A percentile compares a stretch with the other conserved stretches of the same genome.
Conservation (phyloP, 2,113 vertebrate genomes). For the Rhabdomys dilectus region DNA sequence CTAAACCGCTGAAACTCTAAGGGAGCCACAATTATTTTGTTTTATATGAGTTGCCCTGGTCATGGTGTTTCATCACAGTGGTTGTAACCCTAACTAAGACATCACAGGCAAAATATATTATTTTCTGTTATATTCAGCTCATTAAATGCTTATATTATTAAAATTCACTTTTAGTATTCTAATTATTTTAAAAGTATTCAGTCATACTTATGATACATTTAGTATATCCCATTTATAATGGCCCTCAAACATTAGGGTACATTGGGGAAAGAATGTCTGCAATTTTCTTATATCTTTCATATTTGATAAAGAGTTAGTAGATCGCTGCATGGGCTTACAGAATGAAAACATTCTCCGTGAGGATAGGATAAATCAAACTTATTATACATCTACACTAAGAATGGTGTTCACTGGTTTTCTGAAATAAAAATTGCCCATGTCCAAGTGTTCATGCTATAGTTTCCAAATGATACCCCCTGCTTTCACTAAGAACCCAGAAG, state of each 20-base stretch:
- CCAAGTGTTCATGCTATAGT: background rate
- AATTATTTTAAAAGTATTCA: background rate
- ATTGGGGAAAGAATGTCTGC: background rate
- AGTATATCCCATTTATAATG: background rate
- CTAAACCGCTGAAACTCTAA: background rate
- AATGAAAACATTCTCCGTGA: rapidly evolving
- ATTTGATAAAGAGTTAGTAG: background rate
- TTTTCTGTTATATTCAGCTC: background rate
- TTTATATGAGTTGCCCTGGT: background rate
- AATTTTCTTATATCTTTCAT: background rate
- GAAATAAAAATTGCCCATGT: background rate
- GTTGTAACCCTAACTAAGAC: background rate
- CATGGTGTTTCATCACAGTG: background rate
- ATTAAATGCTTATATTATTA: constrained; percentile 27
- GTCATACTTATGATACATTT: background rate
- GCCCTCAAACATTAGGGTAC: background rate
- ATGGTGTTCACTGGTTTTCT: background rate
- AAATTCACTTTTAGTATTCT: constrained; percentile 24
- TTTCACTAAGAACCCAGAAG: background rate
- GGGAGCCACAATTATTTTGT: background rate
- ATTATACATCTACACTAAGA: background rate
- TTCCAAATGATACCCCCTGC: background rate
- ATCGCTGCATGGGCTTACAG: rapidly evolving
- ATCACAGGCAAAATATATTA: background rate
- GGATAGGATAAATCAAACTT: background rate